Base-by-base conservation (phyloP, 2,888 invertebrate species). In the Tinea semifulvella region DNA sequence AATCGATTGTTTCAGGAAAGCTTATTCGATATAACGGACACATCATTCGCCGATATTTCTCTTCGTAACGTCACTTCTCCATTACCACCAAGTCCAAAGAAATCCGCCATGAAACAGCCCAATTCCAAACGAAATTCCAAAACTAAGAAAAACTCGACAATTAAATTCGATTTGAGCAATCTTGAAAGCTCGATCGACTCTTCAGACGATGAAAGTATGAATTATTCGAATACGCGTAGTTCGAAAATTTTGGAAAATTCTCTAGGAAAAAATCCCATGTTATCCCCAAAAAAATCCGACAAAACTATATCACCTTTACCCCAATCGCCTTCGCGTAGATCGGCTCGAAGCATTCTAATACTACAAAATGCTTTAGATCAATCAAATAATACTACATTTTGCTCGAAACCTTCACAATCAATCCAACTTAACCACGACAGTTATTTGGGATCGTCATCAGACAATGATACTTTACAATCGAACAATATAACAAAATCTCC, bases 161-260 rank as follows among this genome's bases (percentile, higher is more conserved):
- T 80, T 36, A 74, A 73, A 43, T 77, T 80, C 47, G 79, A 81
- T 47, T 53, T 79, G 3, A 74, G 74, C 49, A 75, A 77, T 50
- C 50, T 79, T 1, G 66, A 68, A 26, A 52, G 47, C 16, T 46
- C 48, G 2, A 50, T 53, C 1, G 47, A 52, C 1, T 43, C 49
- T 3, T 48, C 50, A 1, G 63, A 63, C 38, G 49, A n/a, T n/a
- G n/a, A n/a, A n/a, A n/a, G 71, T n/a, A 50, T 63, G 3, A 56
- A 52, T 8, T 47, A 68, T 0, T 56, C 66, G 7, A 57, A 63
- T 44, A 66, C 72, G 0, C 60, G 72, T 17, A 58, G 61, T 48
- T 55, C 59, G 36, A 53, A 51, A n/a, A 64, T 65, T 2, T 49
- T 68, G 5, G 61, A 65, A 42, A 51, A 49, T 2, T 49, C 58